Evolutionary conservation across 2,888 invertebrate species (phyloP).

Genomic region (Ophonus ardosiacus): DNA sequence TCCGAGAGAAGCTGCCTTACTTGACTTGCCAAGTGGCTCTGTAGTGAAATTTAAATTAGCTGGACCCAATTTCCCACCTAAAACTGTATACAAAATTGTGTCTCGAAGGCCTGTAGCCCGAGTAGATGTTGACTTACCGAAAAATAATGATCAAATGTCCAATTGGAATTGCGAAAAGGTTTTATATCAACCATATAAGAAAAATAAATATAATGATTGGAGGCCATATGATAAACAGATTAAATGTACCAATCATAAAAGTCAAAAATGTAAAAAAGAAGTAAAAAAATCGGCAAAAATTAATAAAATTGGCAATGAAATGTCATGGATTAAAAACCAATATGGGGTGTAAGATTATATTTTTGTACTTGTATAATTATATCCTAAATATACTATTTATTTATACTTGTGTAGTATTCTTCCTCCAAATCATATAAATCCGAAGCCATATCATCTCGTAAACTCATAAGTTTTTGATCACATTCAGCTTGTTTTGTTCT

Average conservation of each 20-base stretch:
- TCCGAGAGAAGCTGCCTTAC: conserved; percentile 45
- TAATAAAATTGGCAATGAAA: background rate
- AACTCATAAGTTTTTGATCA: conserved; percentile 93
- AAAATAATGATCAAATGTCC: background rate
- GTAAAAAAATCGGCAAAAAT: background rate
- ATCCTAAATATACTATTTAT: conserved; percentile 78
- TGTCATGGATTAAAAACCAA: conserved; percentile 48
- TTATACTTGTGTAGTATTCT: conserved; percentile 93
- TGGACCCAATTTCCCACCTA: conserved; percentile 37
- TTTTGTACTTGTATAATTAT: conserved; percentile 16
- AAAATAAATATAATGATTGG: conserved; percentile 43
- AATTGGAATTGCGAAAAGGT: background rate
- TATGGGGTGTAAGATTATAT: conserved; percentile 24
- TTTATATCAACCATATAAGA: background rate
- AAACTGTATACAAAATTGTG: conserved; percentile 48
- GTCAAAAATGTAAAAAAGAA: background rate
- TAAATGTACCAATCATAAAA: background rate
- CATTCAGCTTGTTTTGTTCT: conserved; percentile 94
- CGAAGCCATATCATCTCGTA: conserved; percentile 96
- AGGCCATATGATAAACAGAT: conserved; percentile 1
- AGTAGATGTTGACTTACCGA: background rate
- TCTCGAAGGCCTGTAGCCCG: conserved; percentile 36
- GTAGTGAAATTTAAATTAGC: conserved; percentile 49
- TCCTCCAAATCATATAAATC: conserved; percentile 95
- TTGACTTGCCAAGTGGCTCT: conserved; percentile 32